Conservation (phyloP, 2,113 vertebrate genomes). For the Pipra filicauda region DNA sequence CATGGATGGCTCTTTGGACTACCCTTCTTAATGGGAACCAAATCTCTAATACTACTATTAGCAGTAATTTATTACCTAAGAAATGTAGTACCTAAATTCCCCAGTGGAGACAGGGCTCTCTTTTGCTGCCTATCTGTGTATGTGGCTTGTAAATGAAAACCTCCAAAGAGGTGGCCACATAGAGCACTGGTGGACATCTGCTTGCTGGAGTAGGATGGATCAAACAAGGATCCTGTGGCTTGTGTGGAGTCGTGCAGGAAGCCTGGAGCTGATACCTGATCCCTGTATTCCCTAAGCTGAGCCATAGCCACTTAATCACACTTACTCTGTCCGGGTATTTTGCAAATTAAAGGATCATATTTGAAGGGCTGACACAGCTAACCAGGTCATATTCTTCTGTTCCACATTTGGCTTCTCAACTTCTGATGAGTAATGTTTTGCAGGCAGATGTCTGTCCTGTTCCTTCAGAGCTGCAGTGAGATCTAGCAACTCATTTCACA, state of each 20-base stretch:
- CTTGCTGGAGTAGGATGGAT: background rate
- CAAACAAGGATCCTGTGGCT: background rate
- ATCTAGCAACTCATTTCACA: background rate
- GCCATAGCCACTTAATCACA: background rate
- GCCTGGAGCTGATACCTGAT: background rate
- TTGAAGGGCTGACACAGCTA: background rate
- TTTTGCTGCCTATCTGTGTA: background rate
- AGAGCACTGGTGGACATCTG: background rate
- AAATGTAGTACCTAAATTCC: background rate
- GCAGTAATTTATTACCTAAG: background rate
- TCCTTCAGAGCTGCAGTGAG: background rate
- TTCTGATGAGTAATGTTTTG: background rate
- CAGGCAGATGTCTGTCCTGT: background rate
- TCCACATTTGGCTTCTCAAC: background rate
- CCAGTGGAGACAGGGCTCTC: background rate
- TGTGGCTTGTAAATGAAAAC: background rate
- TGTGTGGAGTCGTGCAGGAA: background rate
- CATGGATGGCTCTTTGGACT: background rate
- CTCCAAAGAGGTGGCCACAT: background rate
- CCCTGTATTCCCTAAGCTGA: background rate
- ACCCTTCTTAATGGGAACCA: background rate
- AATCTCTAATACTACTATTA: background rate
- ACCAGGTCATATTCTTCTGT: background rate
- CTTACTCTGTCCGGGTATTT: accelerated
- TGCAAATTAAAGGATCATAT: background rate